Evolutionary conservation across 2,797 vertebrate species (phyloP).

Genomic region (Dendrocincla fuliginosa): DNA sequence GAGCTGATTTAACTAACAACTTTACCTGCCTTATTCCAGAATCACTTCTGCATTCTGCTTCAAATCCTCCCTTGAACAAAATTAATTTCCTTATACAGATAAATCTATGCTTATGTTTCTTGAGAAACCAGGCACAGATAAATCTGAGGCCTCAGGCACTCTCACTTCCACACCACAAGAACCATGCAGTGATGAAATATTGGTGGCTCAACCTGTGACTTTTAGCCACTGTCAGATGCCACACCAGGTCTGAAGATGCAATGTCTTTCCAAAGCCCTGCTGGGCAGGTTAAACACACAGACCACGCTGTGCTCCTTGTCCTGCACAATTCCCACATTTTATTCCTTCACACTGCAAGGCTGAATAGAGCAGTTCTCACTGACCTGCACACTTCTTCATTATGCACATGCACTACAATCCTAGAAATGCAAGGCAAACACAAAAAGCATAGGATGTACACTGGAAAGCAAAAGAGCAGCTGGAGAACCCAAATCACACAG

Average conservation of each 20-base stretch:
- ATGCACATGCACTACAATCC: background rate
- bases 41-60: background rate
- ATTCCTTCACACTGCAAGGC: background rate
- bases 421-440: background rate
- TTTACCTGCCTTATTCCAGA: slow-evolving; percentile 9
- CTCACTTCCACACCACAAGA: background rate
- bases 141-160: background rate
- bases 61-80: slow-evolving; percentile 11
- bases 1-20: slow-evolving; percentile 35
- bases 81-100: slow-evolving; percentile 33
- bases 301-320: accelerated
- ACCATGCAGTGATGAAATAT: background rate
- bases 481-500: background rate
- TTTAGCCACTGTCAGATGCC: background rate
- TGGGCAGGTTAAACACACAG: background rate
- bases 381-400: background rate
- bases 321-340: background rate
- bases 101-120: slow-evolving; percentile 11
- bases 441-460: accelerated
- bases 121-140: slow-evolving; percentile 13
- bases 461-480: background rate
- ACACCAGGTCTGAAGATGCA: background rate
- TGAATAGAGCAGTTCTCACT: background rate
- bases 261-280: background rate
- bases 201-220: background rate